These are phyloP conservation scores for Odontamblyopus rebecca DNA, from an alignment of 2,797 vertebrate species.

Conservation along the genomic window DNA sequence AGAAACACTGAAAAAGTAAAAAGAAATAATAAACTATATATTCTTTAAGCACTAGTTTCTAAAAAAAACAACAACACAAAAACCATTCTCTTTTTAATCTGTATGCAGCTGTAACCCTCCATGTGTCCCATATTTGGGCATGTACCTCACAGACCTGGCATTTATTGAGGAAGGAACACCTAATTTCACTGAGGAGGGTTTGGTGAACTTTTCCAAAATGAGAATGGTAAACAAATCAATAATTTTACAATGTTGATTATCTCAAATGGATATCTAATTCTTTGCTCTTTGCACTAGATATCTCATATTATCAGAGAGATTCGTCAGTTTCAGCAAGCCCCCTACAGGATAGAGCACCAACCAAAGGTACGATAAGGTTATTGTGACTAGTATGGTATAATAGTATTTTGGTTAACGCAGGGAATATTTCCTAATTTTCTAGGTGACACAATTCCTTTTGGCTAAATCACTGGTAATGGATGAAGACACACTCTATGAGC, in stretches of 20 bases:
- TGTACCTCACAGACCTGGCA: conserved; percentile 96
- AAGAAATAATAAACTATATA: not conserved
- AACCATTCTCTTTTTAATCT: not conserved
- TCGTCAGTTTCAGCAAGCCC: conserved; percentile 94
- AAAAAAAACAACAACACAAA: not conserved
- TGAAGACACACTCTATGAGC: conserved; percentile 93
- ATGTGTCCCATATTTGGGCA: conserved; percentile 95
- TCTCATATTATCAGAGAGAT: conserved; percentile 96
- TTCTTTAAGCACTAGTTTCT: not conserved
- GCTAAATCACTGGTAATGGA: conserved; percentile 94
- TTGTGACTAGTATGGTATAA: not conserved
- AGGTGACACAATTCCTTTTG: conserved; percentile 96
- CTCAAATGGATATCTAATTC: not conserved
- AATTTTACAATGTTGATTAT: not conserved
- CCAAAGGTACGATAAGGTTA: conserved; percentile 81
- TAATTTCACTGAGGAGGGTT: conserved; percentile 95
- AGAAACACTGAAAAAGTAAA: conserved; percentile 97
- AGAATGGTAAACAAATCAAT: conserved; percentile 84
- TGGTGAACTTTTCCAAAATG: conserved; percentile 99
- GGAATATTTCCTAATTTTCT: conserved; percentile 2
- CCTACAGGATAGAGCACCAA: conserved; percentile 94
- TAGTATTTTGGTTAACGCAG: not conserved
- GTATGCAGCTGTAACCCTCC: conserved; percentile 90
- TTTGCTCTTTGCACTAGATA: conserved; percentile 78
- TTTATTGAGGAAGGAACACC: conserved; percentile 98